These are phyloP conservation scores for Ammodytes marinus DNA, from an alignment of 2,113 vertebrate genomes.

Conservation along the genomic window DNA sequence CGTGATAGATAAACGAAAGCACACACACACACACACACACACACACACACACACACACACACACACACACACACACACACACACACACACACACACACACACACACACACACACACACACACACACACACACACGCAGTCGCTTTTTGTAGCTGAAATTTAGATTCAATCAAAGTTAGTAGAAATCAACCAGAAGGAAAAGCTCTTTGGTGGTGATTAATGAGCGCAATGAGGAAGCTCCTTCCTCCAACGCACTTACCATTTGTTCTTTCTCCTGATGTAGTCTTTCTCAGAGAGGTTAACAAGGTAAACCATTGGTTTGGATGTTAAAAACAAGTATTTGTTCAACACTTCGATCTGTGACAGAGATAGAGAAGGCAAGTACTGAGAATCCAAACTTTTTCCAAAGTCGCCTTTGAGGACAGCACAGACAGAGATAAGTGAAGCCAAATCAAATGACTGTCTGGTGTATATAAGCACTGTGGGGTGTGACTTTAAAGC, in stretches of 20 bases:
- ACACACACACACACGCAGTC: slow-evolving; percentile 5
- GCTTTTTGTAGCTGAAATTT: slow-evolving; percentile 22
- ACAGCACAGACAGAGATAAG: slow-evolving; percentile 59
- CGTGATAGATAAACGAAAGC: too few species aligned
- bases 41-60: background rate
- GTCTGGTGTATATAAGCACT: slow-evolving; percentile 70
- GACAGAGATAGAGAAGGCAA: slow-evolving; percentile 67
- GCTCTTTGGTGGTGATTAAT: slow-evolving; percentile 58
- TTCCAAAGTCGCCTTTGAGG: slow-evolving; percentile 71
- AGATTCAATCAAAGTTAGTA: slow-evolving; percentile 46
- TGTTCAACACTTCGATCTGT: slow-evolving; percentile 98
- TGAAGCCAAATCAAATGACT: slow-evolving; percentile 74
- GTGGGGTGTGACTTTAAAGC: slow-evolving; percentile 73
- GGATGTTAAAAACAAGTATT: slow-evolving; percentile 96
- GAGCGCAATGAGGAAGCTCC: slow-evolving; percentile 23
- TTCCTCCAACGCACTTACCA: slow-evolving; percentile 87
- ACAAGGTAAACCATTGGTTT: slow-evolving; percentile 99
- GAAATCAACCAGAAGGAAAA: slow-evolving; percentile 41
- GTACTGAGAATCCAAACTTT: slow-evolving; percentile 67
- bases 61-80: background rate
- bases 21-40: slow-evolving; percentile 12
- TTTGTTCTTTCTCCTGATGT: slow-evolving; percentile 98
- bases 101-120: slow-evolving; percentile 16
- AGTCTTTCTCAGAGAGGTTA: slow-evolving; percentile 97
- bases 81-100: slow-evolving; percentile 35